Percentiles rank a stretch among this genome's conserved stretches.
These are phyloP conservation scores for Brachionus rubens DNA, from an alignment of 1,140 invertebrate genomes.

Conservation along the genomic window DNA sequence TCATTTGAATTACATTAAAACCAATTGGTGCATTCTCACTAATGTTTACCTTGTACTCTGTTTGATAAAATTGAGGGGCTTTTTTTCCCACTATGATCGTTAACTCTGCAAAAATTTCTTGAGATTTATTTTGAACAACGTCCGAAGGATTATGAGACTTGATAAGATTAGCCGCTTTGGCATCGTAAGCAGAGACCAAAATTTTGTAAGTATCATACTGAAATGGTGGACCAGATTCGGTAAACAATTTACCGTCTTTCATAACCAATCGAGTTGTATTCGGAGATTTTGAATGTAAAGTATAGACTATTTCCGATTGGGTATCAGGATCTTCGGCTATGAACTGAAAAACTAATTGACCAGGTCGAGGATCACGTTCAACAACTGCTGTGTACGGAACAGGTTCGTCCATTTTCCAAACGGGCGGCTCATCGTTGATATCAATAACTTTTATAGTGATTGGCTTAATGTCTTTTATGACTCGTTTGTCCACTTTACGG, in stretches of 20 bases:
- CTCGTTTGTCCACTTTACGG: conserved; percentile 27
- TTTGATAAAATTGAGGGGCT: conserved; percentile 45
- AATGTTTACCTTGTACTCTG: conserved; percentile 5
- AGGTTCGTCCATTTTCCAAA: conserved; percentile 45
- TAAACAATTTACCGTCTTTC: conserved; percentile 40
- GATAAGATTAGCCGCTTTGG: not conserved
- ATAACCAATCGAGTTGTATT: conserved; percentile 20
- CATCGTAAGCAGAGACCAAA: conserved; percentile 10
- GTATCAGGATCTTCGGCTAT: conserved; percentile 27
- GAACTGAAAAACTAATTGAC: conserved; percentile 21
- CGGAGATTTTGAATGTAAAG: conserved; percentile 6
- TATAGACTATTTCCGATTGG: conserved; percentile 26
- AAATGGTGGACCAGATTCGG: conserved; percentile 1
- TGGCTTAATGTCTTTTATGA: conserved; percentile 28
- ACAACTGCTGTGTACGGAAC: conserved; percentile 35
- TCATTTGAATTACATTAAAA: conserved; percentile 1
- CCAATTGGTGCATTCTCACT: conserved; percentile 36
- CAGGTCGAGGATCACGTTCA: not conserved
- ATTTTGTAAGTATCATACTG: conserved; percentile 43
- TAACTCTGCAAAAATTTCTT: conserved; percentile 44
- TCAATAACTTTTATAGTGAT: conserved; percentile 42
- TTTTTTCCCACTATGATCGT: conserved; percentile 21
- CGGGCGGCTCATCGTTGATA: conserved; percentile 38
- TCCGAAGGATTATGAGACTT: not conserved
- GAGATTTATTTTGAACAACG: not conserved